Evolutionary conservation across 2,888 invertebrate genomes (phyloP), one percentile per base, ranked within the genome.

Genomic region (Agrilus biguttatus): DNA sequence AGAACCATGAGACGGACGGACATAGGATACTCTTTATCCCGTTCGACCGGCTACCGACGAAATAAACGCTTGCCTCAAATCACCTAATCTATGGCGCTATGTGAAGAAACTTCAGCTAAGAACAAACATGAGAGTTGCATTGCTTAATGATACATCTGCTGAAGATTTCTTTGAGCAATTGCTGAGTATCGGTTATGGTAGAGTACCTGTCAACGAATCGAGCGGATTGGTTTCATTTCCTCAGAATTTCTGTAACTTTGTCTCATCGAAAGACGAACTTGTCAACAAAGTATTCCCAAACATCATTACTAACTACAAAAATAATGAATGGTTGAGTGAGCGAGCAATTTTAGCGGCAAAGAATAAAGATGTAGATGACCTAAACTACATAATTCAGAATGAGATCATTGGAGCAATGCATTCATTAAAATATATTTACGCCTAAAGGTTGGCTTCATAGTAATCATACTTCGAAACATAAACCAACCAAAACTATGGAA

Each of bases 121-220:
- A n/a, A n/a, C n/a, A n/a, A n/a, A n/a, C n/a, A n/a, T n/a, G n/a
- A n/a, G n/a, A n/a, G n/a, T n/a, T n/a, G n/a, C n/a, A n/a, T n/a
- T n/a, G n/a, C n/a, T n/a, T n/a, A n/a, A n/a, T n/a, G n/a, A n/a
- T 46, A 32, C 44, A 46, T 48, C 51, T 52, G 53, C 53, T 50
- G 49, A 57, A 51, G 49, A 54, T 52, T 58, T 60, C 51, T 55
- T 54, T 2, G 38, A 56, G 51, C 56, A 58, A 56, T 57, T 59
- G 49, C 53, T 59, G 54, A 55, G 48, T 55, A 57, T 58, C 51
- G 56, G 55, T 52, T 56, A 59, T 56, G 56, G 56, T 39, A 51
- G 35, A 33, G 47, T 56, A 21, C 50, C 51, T 52, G 50, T 55
- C 44, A 53, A 57, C 39, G 49, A 56, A 51, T 55, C 51, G 47